Conservation (phyloP, 2,888 invertebrate genomes). For the Aphidoletes aphidimyza region DNA sequence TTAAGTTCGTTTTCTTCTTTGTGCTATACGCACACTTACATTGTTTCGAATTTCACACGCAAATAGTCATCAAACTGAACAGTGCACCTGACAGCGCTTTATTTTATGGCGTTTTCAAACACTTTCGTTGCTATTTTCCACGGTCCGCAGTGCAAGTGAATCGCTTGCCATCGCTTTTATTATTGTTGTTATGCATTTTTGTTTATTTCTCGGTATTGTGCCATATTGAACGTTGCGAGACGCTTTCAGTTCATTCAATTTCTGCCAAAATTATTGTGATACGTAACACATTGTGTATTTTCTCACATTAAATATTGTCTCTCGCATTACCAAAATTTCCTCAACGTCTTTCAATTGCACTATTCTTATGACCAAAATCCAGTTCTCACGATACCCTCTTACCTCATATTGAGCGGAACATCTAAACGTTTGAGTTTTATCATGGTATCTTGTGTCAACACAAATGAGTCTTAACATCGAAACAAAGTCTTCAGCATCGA, state of each 20-base stretch:
- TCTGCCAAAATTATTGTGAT: not conserved
- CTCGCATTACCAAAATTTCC: not conserved
- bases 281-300: not conserved
- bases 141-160: constrained; percentile 26
- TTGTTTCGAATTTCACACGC: constrained; percentile 16
- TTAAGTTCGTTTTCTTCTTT: too few relatives aligned
- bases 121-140: constrained; percentile 15
- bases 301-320: constrained; percentile 21
- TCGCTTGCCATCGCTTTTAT: not conserved
- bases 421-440: not conserved
- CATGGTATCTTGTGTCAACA: not conserved
- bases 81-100: not conserved
- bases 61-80: not conserved
- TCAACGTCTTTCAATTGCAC: not conserved
- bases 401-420: not conserved
- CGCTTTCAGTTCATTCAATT: not conserved
- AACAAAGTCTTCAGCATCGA: not conserved
- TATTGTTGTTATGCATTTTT: constrained; percentile 7
- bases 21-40: not conserved
- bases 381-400: not conserved
- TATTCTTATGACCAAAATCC: not conserved
- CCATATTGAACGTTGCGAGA: not conserved
- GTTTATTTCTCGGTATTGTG: not conserved
- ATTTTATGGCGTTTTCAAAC: constrained; percentile 16
- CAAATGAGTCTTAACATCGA: not conserved